Evolutionary conservation across 2,113 vertebrate species (phyloP).

Genomic region (Orycteropus afer): DNA sequence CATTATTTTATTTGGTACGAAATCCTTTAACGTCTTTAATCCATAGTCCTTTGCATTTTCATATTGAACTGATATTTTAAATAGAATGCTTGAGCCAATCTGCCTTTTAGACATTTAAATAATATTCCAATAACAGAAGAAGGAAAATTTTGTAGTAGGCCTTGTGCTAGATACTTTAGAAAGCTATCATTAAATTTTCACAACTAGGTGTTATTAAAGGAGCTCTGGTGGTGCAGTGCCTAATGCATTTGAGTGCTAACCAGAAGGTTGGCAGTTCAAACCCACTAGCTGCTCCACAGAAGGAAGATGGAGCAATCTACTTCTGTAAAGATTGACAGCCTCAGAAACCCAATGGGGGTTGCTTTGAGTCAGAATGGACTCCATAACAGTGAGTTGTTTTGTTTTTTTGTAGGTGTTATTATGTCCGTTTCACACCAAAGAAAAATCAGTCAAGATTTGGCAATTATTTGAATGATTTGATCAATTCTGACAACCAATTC

Average conservation of each 20-base stretch:
- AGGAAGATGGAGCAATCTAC: too few species aligned
- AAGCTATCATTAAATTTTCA: background rate
- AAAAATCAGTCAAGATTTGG: conserved; percentile 10
- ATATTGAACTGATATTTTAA: conserved; percentile 42
- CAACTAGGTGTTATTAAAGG: too few species aligned
- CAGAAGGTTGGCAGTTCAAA: too few species aligned
- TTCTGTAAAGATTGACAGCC: too few species aligned
- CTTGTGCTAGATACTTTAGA: conserved; percentile 39
- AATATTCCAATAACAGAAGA: conserved; percentile 4
- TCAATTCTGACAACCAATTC: conserved; percentile 15
- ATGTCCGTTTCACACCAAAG: background rate
- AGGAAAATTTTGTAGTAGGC: background rate
- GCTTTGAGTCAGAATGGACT: too few species aligned
- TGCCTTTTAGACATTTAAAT: background rate
- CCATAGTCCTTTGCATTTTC: background rate
- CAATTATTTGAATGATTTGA: conserved; percentile 28
- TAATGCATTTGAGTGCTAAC: too few species aligned
- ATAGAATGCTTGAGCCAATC: background rate
- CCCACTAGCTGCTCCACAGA: too few species aligned
- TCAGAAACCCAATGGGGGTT: too few species aligned
- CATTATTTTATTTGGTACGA: conserved; percentile 30
- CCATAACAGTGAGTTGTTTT: too few species aligned
- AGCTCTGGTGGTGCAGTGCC: too few species aligned
- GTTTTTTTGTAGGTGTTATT: too few species aligned
- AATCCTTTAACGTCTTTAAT: conserved; percentile 36